phyloP scores from a whole-genome alignment of 30 jellyfish, hydroid and myxozoan genomes.

The Turritopsis dohrnii region DNA sequence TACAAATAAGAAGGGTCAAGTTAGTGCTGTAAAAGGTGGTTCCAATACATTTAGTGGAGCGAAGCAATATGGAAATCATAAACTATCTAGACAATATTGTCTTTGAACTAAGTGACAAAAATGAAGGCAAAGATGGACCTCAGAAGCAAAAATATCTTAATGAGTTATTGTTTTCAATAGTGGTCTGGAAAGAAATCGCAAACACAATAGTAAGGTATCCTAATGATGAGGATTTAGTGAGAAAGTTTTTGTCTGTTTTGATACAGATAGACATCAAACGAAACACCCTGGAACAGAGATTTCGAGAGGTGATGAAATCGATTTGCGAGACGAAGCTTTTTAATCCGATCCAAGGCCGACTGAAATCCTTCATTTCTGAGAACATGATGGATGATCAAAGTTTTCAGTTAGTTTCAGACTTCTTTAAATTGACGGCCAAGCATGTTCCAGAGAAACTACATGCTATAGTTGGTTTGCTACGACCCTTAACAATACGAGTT shows the following conservation, averaged over 20 bases:
- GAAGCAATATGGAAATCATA: not conserved
- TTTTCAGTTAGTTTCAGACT: not conserved
- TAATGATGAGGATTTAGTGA: not conserved
- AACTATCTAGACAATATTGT: not conserved
- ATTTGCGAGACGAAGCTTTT: conserved; percentile 1
- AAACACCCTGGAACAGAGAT: conserved; percentile 1
- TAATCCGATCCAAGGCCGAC: conserved; percentile 4
- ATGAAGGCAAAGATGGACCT: not conserved
- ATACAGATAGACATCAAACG: not conserved
- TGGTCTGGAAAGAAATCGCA: conserved; percentile 7
- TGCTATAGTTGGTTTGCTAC: not conserved
- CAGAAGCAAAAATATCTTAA: not conserved
- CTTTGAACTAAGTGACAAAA: not conserved
- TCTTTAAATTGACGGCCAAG: not conserved
- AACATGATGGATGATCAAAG: not conserved
- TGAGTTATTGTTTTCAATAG: not conserved
- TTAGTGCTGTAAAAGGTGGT: not conserved
- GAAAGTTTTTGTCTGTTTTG: not conserved
- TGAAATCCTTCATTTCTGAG: not conserved
- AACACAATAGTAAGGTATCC: not conserved
- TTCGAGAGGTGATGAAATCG: conserved; percentile 17
- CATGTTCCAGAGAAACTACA: conserved; percentile 20
- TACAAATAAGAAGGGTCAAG: not conserved
- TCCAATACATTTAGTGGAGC: not conserved
- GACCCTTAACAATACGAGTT: not conserved